Base-by-base conservation (phyloP, 2,113 vertebrate species). In the Gallinago jamesoni region DNA sequence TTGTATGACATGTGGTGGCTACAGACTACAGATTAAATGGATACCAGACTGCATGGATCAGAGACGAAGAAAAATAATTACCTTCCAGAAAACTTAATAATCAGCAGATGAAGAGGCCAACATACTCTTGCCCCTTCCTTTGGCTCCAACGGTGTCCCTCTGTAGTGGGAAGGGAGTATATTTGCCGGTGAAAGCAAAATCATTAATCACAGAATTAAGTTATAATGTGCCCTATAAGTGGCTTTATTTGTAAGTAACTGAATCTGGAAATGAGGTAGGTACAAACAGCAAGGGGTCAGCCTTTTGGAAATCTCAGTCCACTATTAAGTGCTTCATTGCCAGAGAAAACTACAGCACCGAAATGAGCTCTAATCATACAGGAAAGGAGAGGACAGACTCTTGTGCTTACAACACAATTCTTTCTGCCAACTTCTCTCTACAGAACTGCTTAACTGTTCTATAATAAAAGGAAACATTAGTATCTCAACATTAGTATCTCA, bases 191-290 rank as follows among this genome's bases (percentile, higher is more conserved):
- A 33, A 93, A 89, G 39, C 39, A 72, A 81, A 93, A 87, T 82
- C 76, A 76, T 90, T 92, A 75, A 93, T 94, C 93, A 84, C 23
- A 37, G 48, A 84, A 87, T 87, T 75, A 84, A 84, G 82, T 78
- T 55, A 8, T n/a, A 87, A 68, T n/a, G 22, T 91, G 64, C 45
- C 52, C 43, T 84, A 19, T 81, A 90, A 84, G 47, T 70, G 63
- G 41, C 75, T 93, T 93, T 90, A 53, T 84, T 84, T 2, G 0
- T 57, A 45, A 90, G 52, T 33, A 68, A 24, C 73, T 75, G 68
- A 33, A 14, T 39, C 64, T 78, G 92, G 79, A 63, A 89, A 30
- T 28, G 68, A 92, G 59, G 68, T 67, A 57, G 75, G 60, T n/a
- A 39, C 73, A 28, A 60, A 87, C 1, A 84, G 83, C 68, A 13